Evolutionary conservation across 2,113 vertebrate species (phyloP).

Genomic region (Coptodon rendalli): DNA sequence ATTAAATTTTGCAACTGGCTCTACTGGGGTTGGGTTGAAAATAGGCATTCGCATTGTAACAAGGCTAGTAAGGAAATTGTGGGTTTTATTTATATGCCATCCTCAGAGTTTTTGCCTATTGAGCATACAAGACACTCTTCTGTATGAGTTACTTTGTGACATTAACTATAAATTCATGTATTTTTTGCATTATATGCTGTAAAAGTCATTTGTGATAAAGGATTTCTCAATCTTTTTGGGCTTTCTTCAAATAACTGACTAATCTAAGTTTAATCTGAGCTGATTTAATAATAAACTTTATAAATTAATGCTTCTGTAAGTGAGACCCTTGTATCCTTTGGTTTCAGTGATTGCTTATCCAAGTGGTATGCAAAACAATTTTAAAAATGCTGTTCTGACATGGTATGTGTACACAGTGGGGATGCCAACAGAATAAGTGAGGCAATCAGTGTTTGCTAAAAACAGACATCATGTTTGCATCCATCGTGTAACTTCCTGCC

Average conservation of each 20-base stretch:
- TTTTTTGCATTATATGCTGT: background rate
- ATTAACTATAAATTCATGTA: background rate
- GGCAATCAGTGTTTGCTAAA: background rate
- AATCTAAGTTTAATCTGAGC: background rate
- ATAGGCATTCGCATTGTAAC: background rate
- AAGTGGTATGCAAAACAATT: background rate
- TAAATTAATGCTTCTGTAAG: background rate
- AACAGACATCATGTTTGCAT: background rate
- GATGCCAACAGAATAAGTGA: background rate
- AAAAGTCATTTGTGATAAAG: background rate
- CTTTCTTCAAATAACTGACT: background rate
- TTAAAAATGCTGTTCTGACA: background rate
- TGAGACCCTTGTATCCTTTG: background rate
- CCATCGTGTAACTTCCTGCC: background rate
- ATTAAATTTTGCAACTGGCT: background rate
- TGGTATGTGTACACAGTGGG: background rate
- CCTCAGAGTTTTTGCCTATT: background rate
- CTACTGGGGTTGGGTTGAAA: background rate
- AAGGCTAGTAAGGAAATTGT: background rate
- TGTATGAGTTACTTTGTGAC: background rate
- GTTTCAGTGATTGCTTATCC: background rate
- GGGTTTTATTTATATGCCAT: background rate
- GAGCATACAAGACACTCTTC: background rate
- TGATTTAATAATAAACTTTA: background rate
- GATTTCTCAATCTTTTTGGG: background rate